Evolutionary conservation across 2,113 vertebrate species (phyloP), one percentile per base, ranked within the genome.

Genomic region (Dromiciops gliroides): DNA sequence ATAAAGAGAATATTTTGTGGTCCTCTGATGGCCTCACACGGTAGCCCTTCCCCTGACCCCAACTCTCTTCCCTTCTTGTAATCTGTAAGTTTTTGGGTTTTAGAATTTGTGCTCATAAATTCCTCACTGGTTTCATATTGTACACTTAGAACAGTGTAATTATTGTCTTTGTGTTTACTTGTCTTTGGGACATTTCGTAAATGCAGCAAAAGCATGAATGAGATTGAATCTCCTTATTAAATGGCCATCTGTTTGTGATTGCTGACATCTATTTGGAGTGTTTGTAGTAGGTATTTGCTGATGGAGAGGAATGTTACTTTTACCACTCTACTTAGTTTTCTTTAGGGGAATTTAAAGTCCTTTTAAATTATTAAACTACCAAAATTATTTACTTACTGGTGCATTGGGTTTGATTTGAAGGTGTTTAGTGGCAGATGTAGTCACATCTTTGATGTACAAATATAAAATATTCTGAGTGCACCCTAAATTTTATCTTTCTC

Each of bases 271-370:
- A 91, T 91, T 37, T 95, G 94, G 60, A 95, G 31, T 96, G 26
- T 97, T 95, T 92, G 6, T 51, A 92, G 25, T 96, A 93, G 90
- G 31, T 93, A 90, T 25, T 91, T 95, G 48, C 31, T 95, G 83
- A 88, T 92, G 91, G 95, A 91, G 90, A 11, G 0, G 28, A 92
- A 14, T 92, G 25, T 93, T 90, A 50, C 48, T 95, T 93, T 49
- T 93, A 24, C 75, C 95, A 26, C 44, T 94, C 24, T 94, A 5
- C 10, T 50, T 3, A 90, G 37, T 93, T 83, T 95, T 94, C 26
- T 50, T 92, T 91, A 91, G 50, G 90, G 94, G 48, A 83, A 75
- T 67, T 89, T 83, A 94, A 60, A 96, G 22, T 6, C 7, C 49
- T 90, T 91, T 93, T 50, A 16, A 91, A 92, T 91, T 91, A 92